Evolutionary conservation across 2,113 vertebrate genomes (phyloP).

Genomic region (Thunnus thynnus): DNA sequence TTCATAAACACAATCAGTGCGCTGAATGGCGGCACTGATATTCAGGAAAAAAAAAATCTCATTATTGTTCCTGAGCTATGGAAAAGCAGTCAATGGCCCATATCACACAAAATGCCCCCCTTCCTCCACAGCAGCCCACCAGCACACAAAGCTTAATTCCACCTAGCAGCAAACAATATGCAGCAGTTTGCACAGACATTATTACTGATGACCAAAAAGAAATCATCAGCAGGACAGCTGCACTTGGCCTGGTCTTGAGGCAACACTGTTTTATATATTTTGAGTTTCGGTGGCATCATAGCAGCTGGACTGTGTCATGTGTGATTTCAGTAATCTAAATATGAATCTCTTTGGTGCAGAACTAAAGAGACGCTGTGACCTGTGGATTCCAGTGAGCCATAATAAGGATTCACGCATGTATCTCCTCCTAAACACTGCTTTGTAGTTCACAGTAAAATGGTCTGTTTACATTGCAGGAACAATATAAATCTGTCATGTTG

Average conservation of each 20-base stretch:
- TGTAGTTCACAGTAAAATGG: not conserved
- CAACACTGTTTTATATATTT: not conserved
- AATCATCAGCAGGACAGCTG: conserved; percentile 37
- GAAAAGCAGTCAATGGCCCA: conserved; percentile 88
- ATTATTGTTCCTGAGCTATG: conserved; percentile 86
- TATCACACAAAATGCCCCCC: conserved; percentile 81
- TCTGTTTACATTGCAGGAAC: conserved; percentile 6
- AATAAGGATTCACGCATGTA: conserved; percentile 23
- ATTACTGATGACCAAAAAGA: conserved; percentile 73
- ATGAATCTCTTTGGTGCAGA: not conserved
- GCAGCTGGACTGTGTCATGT: conserved; percentile 23
- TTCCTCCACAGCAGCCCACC: conserved; percentile 47
- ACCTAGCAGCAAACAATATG: conserved; percentile 81
- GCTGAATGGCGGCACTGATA: conserved; percentile 85
- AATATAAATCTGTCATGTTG: not conserved
- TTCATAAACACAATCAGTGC: conserved; percentile 86
- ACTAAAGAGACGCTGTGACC: not conserved
- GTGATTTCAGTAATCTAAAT: conserved; percentile 28
- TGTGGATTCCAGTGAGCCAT: conserved; percentile 16
- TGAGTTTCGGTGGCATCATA: not conserved
- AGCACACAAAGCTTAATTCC: conserved; percentile 82
- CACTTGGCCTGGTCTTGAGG: conserved; percentile 31
- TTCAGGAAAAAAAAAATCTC: conserved; percentile 73
- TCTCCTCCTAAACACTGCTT: not conserved
- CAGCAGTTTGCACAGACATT: conserved; percentile 78